phyloP scores from a whole-genome alignment of 2,797 vertebrate genomes.

The Geotrypetes seraphini region DNA sequence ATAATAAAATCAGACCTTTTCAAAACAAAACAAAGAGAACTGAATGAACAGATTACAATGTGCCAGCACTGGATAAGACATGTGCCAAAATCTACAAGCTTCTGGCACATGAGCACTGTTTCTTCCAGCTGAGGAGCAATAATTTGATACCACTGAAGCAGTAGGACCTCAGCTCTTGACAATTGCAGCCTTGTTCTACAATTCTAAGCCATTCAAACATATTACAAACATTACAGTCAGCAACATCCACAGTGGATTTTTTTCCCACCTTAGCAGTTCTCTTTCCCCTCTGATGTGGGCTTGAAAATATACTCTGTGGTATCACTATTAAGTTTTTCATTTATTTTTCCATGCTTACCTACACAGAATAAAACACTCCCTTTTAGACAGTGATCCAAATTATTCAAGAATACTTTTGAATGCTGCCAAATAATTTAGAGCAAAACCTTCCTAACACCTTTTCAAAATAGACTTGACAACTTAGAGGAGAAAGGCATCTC shows the following conservation, averaged over 20 bases:
- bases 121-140: slow-evolving; percentile 76
- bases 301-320: slow-evolving; percentile 66
- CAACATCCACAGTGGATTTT: slow-evolving; percentile 63
- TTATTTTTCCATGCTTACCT: slow-evolving; percentile 57
- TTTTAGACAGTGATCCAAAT: slow-evolving; percentile 27
- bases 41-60: not conserved
- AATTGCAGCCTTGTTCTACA: slow-evolving; percentile 69
- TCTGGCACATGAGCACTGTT: slow-evolving; percentile 45
- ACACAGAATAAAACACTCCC: slow-evolving; percentile 55
- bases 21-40: slow-evolving; percentile 13
- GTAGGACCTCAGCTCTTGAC: slow-evolving; percentile 58
- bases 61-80: slow-evolving; percentile 49
- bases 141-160: slow-evolving; percentile 74
- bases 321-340: slow-evolving; percentile 66
- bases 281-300: slow-evolving; percentile 62
- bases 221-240: slow-evolving; percentile 75
- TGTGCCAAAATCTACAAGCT: slow-evolving; percentile 64
- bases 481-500: slow-evolving; percentile 9
- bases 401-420: slow-evolving; percentile 38
- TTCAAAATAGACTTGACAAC: slow-evolving; percentile 30
- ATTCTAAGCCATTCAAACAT: slow-evolving; percentile 52
- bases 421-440: slow-evolving; percentile 34
- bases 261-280: slow-evolving; percentile 57
- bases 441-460: slow-evolving; percentile 25
- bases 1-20: slow-evolving; percentile 1